phyloP scores from a whole-genome alignment of 2,888 invertebrate genomes.

The Hedya salicella region DNA sequence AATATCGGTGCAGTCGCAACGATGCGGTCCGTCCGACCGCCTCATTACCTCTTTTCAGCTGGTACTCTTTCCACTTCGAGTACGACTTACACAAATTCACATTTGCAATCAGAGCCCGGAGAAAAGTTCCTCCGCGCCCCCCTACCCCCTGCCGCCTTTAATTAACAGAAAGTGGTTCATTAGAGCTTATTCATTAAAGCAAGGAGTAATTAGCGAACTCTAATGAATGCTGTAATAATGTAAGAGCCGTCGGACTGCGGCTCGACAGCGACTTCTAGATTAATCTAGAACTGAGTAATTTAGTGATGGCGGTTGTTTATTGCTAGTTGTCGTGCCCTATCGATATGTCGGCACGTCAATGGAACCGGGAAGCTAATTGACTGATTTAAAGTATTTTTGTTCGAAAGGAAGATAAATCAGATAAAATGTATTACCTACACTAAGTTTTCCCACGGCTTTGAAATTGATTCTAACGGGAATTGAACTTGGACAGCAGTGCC shows the following conservation, averaged over 20 bases:
- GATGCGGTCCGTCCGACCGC: conserved; percentile 75
- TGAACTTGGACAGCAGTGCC: too few relatives aligned
- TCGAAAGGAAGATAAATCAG: neutral
- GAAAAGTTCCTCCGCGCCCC: conserved; percentile 74
- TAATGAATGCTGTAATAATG: conserved; percentile 93
- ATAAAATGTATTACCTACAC: too few relatives aligned
- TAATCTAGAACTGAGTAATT: conserved; percentile 83
- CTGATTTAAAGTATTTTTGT: neutral
- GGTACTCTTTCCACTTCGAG: conserved; percentile 81
- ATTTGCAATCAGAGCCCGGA: conserved; percentile 84
- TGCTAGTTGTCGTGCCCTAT: conserved; percentile 51
- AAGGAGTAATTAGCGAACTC: conserved; percentile 95
- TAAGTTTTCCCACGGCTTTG: too few relatives aligned
- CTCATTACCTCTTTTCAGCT: conserved; percentile 83
- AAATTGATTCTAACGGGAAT: too few relatives aligned
- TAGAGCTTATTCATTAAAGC: conserved; percentile 96
- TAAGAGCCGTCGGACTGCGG: conserved; percentile 84
- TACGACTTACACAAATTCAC: conserved; percentile 85
- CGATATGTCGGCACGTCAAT: neutral
- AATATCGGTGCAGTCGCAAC: conserved; percentile 69
- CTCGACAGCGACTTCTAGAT: conserved; percentile 79
- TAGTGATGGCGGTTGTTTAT: conserved; percentile 82
- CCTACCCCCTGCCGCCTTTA: conserved; percentile 86
- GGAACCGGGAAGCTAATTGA: conserved; percentile 1
- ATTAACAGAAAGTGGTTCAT: conserved; percentile 96